A percentile compares a stretch with the other conserved stretches of the same genome.
phyloP scores from a whole-genome alignment of 23 tunicate species.

The Trididemnum miniatum region DNA sequence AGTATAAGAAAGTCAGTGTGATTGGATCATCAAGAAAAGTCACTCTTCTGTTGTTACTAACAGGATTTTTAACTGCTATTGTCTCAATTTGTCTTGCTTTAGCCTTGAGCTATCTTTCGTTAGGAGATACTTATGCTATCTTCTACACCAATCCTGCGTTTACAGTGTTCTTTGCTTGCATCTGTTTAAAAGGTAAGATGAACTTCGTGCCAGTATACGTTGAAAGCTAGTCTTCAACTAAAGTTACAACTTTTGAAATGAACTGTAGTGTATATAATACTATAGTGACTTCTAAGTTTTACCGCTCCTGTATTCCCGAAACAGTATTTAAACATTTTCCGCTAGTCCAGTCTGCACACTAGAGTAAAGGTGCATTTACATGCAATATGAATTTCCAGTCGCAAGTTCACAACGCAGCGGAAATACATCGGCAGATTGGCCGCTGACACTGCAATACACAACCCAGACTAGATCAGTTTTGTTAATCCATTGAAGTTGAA shows the following conservation, averaged over 20 bases:
- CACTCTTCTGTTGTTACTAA: neutral
- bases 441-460: too few species aligned
- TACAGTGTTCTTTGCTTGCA: constrained; percentile 18
- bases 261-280: too few species aligned
- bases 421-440: too few species aligned
- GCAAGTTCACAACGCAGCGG: too few species aligned
- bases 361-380: too few species aligned
- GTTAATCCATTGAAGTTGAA: too few species aligned
- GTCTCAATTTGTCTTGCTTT: neutral
- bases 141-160: constrained; percentile 7
- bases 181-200: constrained; percentile 28
- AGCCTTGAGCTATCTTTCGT: neutral
- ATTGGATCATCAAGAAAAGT: neutral
- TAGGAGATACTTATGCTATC: constrained; percentile 1
- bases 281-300: too few species aligned
- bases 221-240: neutral
- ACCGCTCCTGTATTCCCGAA: neutral
- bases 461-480: too few species aligned
- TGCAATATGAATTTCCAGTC: too few species aligned
- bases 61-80: neutral
- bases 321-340: neutral
- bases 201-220: neutral
- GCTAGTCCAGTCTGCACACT: too few species aligned
- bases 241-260: too few species aligned
- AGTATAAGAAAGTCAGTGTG: neutral